phyloP scores from a whole-genome alignment of 2,113 vertebrate genomes.

The Pelmatolapia mariae region DNA sequence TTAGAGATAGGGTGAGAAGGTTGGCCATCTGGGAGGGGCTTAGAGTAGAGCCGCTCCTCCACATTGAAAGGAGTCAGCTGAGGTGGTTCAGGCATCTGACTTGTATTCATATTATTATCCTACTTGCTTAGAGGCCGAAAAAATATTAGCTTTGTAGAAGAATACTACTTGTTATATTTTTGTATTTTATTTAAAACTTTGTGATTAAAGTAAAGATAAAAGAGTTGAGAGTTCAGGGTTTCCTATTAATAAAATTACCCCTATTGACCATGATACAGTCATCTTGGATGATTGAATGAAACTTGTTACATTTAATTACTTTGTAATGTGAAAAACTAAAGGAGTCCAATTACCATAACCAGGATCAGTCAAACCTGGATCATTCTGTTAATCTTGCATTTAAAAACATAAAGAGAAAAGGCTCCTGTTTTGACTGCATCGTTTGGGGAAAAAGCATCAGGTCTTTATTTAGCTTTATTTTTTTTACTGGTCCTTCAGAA shows the following conservation, averaged over 20 bases:
- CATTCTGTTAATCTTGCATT: neutral
- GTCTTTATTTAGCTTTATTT: neutral
- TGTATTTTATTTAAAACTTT: neutral
- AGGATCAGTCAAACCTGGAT: neutral
- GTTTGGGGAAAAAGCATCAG: rapidly evolving
- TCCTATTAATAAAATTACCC: neutral
- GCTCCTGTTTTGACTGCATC: neutral
- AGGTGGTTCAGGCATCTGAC: neutral
- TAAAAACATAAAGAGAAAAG: neutral
- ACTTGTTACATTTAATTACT: neutral
- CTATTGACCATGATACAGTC: neutral
- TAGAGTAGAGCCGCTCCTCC: neutral
- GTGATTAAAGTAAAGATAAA: neutral
- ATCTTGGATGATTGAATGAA: neutral
- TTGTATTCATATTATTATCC: neutral
- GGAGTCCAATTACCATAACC: neutral
- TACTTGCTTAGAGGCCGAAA: neutral
- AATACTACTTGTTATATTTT: neutral
- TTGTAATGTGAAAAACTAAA: neutral
- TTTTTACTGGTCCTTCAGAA: neutral
- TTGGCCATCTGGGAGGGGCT: neutral
- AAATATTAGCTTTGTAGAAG: neutral
- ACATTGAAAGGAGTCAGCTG: neutral
- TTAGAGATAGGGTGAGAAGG: neutral
- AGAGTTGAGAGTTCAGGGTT: neutral